A percentile compares a stretch with the other conserved stretches of the same genome.
These are phyloP conservation scores for Hormaphis cornu DNA, from an alignment of 1,140 invertebrate species.

Conservation along the genomic window DNA sequence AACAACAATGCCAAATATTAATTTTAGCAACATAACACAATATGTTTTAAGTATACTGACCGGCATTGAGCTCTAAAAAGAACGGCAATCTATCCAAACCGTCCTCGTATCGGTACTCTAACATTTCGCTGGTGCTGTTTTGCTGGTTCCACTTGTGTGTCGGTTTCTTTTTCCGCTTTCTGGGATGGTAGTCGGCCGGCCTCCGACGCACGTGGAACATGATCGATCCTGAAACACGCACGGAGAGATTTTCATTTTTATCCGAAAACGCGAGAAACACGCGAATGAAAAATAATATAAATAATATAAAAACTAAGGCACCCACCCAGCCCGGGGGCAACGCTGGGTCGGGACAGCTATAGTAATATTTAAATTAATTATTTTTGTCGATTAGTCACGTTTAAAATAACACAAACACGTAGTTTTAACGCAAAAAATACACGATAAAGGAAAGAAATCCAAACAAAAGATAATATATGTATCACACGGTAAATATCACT, in stretches of 20 bases:
- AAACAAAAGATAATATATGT: too few species aligned
- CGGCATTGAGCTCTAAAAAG: conserved; percentile 52
- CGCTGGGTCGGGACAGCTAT: too few species aligned
- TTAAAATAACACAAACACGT: too few species aligned
- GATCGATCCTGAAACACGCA: conserved; percentile 63
- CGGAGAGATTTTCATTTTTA: conserved; percentile 28
- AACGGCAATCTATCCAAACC: conserved; percentile 49
- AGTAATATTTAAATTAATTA: too few species aligned
- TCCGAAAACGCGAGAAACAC: neutral
- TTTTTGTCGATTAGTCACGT: too few species aligned
- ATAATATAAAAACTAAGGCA: too few species aligned
- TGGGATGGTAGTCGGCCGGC: conserved; percentile 77
- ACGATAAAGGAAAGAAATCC: too few species aligned
- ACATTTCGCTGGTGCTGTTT: conserved; percentile 42
- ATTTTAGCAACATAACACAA: neutral
- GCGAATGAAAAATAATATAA: neutral
- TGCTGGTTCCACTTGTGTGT: conserved; percentile 42
- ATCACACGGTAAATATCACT: too few species aligned
- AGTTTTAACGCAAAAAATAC: too few species aligned
- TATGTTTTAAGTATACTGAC: conserved; percentile 37
- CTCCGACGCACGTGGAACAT: conserved; percentile 87
- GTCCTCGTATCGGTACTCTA: conserved; percentile 45
- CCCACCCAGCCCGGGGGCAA: too few species aligned
- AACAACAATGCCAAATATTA: too few species aligned
- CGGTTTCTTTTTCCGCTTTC: conserved; percentile 85